A percentile compares a stretch with the other conserved stretches of the same genome.
Evolutionary conservation across 2,888 invertebrate species (phyloP).

Genomic region (Monopis laevigella): DNA sequence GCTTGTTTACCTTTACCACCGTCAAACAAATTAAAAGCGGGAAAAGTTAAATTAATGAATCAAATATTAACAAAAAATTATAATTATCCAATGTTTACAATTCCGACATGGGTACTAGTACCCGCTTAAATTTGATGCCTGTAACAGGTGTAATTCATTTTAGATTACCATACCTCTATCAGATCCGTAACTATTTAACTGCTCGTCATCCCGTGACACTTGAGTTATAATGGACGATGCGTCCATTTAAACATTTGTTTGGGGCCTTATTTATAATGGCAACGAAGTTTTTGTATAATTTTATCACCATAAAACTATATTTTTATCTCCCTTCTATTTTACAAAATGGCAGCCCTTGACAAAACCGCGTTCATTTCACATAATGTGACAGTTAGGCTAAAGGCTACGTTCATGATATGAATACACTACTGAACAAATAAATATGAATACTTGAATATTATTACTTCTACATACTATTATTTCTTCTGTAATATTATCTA

Average conservation of each 20-base stretch:
- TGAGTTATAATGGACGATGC: constrained; percentile 99
- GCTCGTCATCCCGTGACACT: constrained; percentile 97
- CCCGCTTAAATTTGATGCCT: constrained; percentile 62
- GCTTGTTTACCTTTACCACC: constrained; percentile 19
- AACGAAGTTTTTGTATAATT: constrained; percentile 57
- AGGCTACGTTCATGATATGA: no score
- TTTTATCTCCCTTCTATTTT: constrained; percentile 67
- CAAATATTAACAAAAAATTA: no score
- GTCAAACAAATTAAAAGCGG: no score
- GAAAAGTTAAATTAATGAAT: no score
- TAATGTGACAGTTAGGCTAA: no score
- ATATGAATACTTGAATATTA: not conserved
- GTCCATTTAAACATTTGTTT: constrained; percentile 83
- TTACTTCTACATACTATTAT: no score
- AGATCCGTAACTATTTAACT: constrained; percentile 89
- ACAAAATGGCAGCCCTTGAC: constrained; percentile 67
- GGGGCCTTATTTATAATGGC: constrained; percentile 60
- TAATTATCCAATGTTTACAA: constrained; percentile 46
- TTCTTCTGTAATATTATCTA: no score
- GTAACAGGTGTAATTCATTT: constrained; percentile 65
- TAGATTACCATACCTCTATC: constrained; percentile 90
- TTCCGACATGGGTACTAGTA: constrained; percentile 53
- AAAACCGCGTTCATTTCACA: constrained; percentile 57
- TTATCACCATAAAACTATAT: constrained; percentile 68
- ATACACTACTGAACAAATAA: constrained; percentile 27